phyloP scores from a whole-genome alignment of 2,113 vertebrate genomes.

The Microtus pennsylvanicus region DNA sequence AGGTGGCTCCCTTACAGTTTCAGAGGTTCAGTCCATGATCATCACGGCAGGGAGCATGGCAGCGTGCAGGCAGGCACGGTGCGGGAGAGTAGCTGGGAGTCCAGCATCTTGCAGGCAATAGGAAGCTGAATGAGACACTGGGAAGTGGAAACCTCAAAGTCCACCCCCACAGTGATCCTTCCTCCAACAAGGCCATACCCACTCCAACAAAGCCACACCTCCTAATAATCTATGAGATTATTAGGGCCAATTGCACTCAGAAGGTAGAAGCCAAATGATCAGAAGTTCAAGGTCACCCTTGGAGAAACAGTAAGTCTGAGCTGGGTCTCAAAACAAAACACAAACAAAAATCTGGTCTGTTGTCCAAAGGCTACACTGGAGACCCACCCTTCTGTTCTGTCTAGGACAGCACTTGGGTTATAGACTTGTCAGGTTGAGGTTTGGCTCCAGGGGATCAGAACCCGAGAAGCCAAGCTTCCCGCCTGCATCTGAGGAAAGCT shows the following conservation, averaged over 20 bases:
- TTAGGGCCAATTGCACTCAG: not conserved
- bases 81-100: not conserved
- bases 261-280: not conserved
- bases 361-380: fast-evolving
- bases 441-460: not conserved
- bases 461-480: not conserved
- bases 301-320: not conserved
- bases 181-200: not conserved
- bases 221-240: not conserved
- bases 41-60: not conserved
- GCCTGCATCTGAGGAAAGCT: fast-evolving
- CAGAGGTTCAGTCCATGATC: not conserved
- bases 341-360: not conserved
- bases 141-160: not conserved
- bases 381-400: not conserved
- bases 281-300: not conserved
- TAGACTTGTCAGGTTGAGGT: not conserved
- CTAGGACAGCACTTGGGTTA: not conserved
- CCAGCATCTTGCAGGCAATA: not conserved
- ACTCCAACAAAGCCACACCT: not conserved
- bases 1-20: not conserved
- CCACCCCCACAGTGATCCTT: not conserved
- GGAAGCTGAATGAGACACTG: not conserved
- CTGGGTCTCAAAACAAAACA: not conserved
- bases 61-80: not conserved